These are phyloP conservation scores for Lypha dubia DNA, from an alignment of 2,888 invertebrate species.

Conservation along the genomic window DNA sequence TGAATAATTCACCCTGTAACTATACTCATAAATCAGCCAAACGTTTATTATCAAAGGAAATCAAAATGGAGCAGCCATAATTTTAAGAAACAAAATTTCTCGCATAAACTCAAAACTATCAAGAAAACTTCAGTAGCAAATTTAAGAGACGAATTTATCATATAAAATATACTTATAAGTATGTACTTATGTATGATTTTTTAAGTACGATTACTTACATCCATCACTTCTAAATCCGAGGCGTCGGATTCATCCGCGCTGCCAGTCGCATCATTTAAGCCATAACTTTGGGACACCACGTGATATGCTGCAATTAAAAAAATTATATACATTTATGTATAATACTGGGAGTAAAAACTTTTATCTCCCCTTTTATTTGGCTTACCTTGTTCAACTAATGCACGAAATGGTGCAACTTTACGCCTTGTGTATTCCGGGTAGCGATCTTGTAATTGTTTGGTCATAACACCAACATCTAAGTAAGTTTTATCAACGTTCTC, in stretches of 20 bases:
- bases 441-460: constrained; percentile 89
- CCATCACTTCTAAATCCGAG: constrained; percentile 82
- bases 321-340: neutral
- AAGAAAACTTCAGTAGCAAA: too few relatives aligned
- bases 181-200: too few relatives aligned
- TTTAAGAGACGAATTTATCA: too few relatives aligned
- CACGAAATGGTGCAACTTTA: constrained; percentile 91
- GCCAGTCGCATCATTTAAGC: constrained; percentile 84
- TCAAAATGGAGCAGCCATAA: too few relatives aligned
- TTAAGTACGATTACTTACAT: constrained; percentile 74
- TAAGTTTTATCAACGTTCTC: constrained; percentile 91
- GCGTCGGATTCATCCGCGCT: constrained; percentile 85
- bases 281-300: constrained; percentile 88
- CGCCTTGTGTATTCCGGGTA: constrained; percentile 91
- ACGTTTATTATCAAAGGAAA: too few relatives aligned
- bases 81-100: too few relatives aligned
- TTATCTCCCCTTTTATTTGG: neutral
- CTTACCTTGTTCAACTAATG: constrained; percentile 87
- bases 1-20: too few relatives aligned
- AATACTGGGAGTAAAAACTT: neutral
- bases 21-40: too few relatives aligned
- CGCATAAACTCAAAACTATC: too few relatives aligned
- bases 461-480: constrained; percentile 93
- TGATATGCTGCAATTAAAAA: constrained; percentile 85
- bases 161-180: too few relatives aligned